Evolutionary conservation across 2,888 invertebrate species (phyloP), one percentile per base, ranked within the genome.

Genomic region (Oasisia sp.): DNA sequence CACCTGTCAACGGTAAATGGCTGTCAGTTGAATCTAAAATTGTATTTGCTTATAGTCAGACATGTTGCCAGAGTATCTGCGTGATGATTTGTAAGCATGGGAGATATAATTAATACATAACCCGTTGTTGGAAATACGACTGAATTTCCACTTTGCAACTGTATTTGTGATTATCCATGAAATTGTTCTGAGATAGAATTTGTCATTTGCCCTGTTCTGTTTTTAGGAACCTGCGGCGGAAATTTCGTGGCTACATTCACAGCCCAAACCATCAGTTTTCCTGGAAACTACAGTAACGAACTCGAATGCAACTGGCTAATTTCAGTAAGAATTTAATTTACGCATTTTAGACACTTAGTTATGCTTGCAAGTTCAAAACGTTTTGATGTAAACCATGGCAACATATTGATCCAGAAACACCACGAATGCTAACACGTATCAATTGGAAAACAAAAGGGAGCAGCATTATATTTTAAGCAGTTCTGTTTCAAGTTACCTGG

Each of bases 111-210:
- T 7, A 14, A 74, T 74, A 8, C 38, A 38, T 74, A 27, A 74
- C 91, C 38, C 93, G 93, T 32, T 93, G 94, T n/a, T 93, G 93
- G 91, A 93, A 92, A 91, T 92, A 94, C 92, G 95, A 5, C 7
- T 95, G 95, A 92, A 95, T 95, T 93, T 74, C 27, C 9, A 27
- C 27, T 74, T 27, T 74, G 3, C 74, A 74, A 50, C 27, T 27
- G 27, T 7, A 74, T 27, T 38, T 27, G 19, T 74, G 74, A 27
- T 74, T 74, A 19, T 74, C 9, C 50, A 74, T 74, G 74, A 27
- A 2, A 27, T 74, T 74, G 27, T 19, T 74, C 74, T 19, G 74
- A 74, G 27, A 74, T 7, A 7, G 3, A 74, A n/a, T 74, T 74
- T 7, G 27, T 19, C 27, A 74, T 74, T 74, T 19, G 50, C 74